Evolutionary conservation across 2,888 invertebrate species (phyloP).

Genomic region (Sialis lutaria): DNA sequence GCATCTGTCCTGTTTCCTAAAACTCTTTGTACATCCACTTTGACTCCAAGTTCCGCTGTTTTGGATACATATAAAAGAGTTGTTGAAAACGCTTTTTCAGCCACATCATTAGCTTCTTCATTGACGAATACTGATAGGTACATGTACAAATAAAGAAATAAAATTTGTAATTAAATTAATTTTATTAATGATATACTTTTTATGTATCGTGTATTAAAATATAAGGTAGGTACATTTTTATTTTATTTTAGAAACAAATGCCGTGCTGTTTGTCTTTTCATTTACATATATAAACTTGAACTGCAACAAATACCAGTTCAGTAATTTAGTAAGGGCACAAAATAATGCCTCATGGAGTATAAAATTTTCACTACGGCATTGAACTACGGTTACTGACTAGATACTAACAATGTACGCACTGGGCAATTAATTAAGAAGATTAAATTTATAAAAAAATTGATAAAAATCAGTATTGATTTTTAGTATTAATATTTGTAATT

Average conservation of each 20-base stretch:
- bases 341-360: too few species aligned
- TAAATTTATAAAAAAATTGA: too few species aligned
- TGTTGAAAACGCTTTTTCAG: slow-evolving; percentile 52
- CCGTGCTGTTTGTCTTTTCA: background rate
- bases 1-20: slow-evolving; percentile 57
- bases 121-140: slow-evolving; percentile 46
- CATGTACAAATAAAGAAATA: background rate
- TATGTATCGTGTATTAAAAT: background rate
- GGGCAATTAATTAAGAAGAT: too few species aligned
- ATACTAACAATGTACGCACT: too few species aligned
- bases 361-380: too few species aligned
- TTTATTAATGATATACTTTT: background rate
- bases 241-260: background rate
- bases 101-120: slow-evolving; percentile 53
- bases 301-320: too few species aligned
- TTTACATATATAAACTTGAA: background rate
- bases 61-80: slow-evolving; percentile 52
- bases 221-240: background rate
- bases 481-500: too few species aligned
- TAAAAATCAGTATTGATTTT: too few species aligned
- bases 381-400: too few species aligned
- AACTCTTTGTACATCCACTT: slow-evolving; percentile 40
- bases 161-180: background rate
- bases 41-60: slow-evolving; percentile 47
- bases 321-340: too few species aligned